phyloP scores from a whole-genome alignment of 2,888 invertebrate genomes.

The Limenitis camilla region DNA sequence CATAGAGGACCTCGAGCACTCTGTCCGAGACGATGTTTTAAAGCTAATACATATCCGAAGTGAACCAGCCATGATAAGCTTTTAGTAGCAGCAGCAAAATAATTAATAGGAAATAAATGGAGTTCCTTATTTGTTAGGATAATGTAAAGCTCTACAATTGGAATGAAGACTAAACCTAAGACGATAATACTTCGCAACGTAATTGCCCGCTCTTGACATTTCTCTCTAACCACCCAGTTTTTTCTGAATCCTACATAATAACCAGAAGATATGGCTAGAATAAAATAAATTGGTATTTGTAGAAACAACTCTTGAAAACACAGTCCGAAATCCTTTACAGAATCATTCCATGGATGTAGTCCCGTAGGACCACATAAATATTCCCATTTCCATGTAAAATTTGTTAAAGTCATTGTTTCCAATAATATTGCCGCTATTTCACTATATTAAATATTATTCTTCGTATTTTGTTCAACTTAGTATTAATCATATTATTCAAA shows the following conservation, averaged over 20 bases:
- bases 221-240: slow-evolving; percentile 77
- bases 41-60: slow-evolving; percentile 80
- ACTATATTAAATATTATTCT: not conserved
- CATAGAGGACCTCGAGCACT: slow-evolving; percentile 84
- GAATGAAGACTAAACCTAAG: slow-evolving; percentile 77
- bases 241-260: slow-evolving; percentile 84
- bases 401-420: slow-evolving; percentile 36
- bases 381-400: slow-evolving; percentile 80
- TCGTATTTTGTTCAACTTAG: not conserved
- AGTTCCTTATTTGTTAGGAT: slow-evolving; percentile 68
- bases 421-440: no score
- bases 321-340: slow-evolving; percentile 82
- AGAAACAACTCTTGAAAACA: slow-evolving; percentile 91
- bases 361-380: slow-evolving; percentile 84
- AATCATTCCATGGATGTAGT: slow-evolving; percentile 79
- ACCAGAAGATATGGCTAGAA: slow-evolving; percentile 85
- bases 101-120: slow-evolving; percentile 78
- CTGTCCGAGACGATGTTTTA: slow-evolving; percentile 77
- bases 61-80: slow-evolving; percentile 88
- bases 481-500: no score
- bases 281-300: slow-evolving; percentile 81
- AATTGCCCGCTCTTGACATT: slow-evolving; percentile 77
- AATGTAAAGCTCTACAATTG: slow-evolving; percentile 80
- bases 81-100: slow-evolving; percentile 80
- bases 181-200: slow-evolving; percentile 78